phyloP scores from a whole-genome alignment of 2,797 vertebrate species.

The Zalophus californianus region DNA sequence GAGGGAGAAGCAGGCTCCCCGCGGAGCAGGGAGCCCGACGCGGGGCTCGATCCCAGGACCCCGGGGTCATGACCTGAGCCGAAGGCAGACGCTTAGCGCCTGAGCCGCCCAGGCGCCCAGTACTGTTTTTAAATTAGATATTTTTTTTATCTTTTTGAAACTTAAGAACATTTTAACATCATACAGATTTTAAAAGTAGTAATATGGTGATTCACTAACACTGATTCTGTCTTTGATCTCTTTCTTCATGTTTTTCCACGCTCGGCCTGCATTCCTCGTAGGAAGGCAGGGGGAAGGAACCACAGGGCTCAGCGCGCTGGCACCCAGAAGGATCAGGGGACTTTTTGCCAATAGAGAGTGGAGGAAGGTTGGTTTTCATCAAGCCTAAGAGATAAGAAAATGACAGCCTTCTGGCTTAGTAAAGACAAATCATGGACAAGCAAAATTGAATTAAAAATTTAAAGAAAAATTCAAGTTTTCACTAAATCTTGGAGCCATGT shows the following conservation, averaged over 20 bases:
- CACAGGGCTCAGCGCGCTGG: fast-evolving
- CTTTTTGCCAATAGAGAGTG: background rate
- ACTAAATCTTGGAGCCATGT: background rate
- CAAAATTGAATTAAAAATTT: background rate
- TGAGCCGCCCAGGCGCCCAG: background rate
- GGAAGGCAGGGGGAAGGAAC: background rate
- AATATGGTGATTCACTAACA: background rate
- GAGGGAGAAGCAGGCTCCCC: background rate
- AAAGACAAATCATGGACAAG: background rate
- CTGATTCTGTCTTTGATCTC: background rate
- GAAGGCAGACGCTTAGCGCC: background rate
- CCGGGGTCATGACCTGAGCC: background rate
- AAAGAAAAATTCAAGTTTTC: background rate
- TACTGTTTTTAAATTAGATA: background rate
- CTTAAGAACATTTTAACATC: background rate
- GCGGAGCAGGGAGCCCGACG: background rate
- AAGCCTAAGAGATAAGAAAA: background rate
- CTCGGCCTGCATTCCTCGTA: background rate
- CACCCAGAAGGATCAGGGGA: fast-evolving
- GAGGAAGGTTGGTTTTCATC: background rate
- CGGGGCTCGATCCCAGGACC: background rate
- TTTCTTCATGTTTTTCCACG: background rate
- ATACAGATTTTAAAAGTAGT: background rate
- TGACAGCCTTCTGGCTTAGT: background rate
- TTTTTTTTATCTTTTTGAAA: background rate